Conservation (phyloP, 2,113 vertebrate genomes). For the Phaethon lepturus region DNA sequence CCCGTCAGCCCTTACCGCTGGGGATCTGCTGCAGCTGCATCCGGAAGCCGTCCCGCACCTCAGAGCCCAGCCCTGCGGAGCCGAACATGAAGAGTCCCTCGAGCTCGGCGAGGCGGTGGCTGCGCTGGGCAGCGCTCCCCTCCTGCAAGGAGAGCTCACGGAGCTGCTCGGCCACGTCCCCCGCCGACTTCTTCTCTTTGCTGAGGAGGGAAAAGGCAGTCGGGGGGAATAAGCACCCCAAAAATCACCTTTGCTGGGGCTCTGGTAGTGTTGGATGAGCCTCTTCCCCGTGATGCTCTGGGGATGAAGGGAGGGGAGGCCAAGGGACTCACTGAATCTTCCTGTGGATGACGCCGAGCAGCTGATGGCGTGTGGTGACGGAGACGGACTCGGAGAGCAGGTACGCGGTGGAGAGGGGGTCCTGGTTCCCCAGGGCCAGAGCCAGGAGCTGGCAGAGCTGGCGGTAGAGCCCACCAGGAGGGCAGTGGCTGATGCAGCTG, state of each 20-base stretch:
- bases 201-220: conserved; percentile 51
- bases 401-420: conserved; percentile 80
- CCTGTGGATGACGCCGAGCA: conserved; percentile 80
- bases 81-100: conserved; percentile 84
- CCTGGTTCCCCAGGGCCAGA: conserved; percentile 76
- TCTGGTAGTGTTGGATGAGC: not conserved
- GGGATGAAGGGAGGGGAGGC: no score
- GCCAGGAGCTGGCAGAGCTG: conserved; percentile 83
- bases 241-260: no score
- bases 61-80: conserved; percentile 8
- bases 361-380: conserved; percentile 85
- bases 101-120: conserved; percentile 72
- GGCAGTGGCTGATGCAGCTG: conserved; percentile 83
- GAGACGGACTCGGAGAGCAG: conserved; percentile 85
- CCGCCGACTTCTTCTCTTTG: conserved; percentile 76
- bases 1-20: conserved; percentile 73
- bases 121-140: not conserved
- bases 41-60: conserved; percentile 72
- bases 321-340: conserved; percentile 76
- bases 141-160: conserved; percentile 77
- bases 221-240: rapidly evolving
- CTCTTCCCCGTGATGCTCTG: no score
- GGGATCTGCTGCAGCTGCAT: conserved; percentile 81
- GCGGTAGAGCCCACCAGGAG: conserved; percentile 79
- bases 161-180: conserved; percentile 76